Evolutionary conservation across 2,113 vertebrate genomes (phyloP).

Genomic region (Colossoma macropomum): DNA sequence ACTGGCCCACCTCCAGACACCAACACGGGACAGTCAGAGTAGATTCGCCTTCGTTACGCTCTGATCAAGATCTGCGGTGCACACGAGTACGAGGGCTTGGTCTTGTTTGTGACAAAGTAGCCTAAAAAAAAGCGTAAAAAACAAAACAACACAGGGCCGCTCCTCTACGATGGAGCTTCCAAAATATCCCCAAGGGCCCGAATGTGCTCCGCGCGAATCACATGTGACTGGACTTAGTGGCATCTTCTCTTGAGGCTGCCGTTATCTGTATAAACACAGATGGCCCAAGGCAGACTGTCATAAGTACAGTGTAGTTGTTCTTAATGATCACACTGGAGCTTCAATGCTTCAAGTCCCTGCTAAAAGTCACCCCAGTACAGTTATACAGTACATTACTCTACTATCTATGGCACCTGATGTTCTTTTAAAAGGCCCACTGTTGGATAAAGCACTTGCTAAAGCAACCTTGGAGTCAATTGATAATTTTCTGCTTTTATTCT

Average conservation of each 20-base stretch:
- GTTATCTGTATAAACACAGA: conserved; percentile 31
- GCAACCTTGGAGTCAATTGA: background rate
- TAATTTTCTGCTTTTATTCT: too few relatives aligned
- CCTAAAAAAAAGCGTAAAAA: background rate
- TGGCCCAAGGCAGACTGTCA: conserved; percentile 7
- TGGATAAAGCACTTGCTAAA: background rate
- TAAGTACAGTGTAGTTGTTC: background rate
- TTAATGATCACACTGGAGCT: conserved; percentile 20
- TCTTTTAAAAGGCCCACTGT: background rate
- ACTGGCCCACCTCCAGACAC: conserved; percentile 40
- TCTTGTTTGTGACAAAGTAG: background rate
- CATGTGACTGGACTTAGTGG: conserved; percentile 42
- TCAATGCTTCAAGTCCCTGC: background rate
- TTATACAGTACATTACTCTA: background rate
- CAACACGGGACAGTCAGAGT: conserved; percentile 41
- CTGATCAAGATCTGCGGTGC: background rate
- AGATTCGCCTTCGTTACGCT: conserved; percentile 17
- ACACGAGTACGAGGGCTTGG: background rate
- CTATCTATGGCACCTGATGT: background rate
- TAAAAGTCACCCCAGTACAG: conserved; percentile 3
- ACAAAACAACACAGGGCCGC: background rate
- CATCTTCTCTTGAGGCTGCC: conserved; percentile 38
- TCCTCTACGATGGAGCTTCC: background rate
- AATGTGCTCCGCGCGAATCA: conserved; percentile 30
- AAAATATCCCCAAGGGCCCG: background rate